A percentile compares a stretch with the other conserved stretches of the same genome.
phyloP scores from a whole-genome alignment of 2,888 invertebrate genomes.

The Drosophila prolongata region DNA sequence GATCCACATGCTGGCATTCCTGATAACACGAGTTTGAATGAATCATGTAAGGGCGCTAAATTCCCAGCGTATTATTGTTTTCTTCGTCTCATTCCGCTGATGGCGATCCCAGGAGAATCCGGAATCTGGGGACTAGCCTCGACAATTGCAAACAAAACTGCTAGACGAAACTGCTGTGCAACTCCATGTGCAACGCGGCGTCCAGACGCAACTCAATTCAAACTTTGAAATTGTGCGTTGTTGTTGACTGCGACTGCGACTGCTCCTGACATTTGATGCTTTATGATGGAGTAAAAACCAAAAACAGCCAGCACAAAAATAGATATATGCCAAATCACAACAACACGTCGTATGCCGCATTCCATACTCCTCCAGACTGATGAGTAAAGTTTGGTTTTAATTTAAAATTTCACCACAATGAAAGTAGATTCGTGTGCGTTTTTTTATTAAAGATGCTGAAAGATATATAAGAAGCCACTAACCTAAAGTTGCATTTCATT shows the following conservation, averaged over 20 bases:
- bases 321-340: constrained; percentile 52
- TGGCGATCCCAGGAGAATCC: constrained; percentile 10
- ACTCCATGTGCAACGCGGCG: constrained; percentile 13
- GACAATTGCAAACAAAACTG: constrained; percentile 21
- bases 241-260: constrained; percentile 62
- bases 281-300: constrained; percentile 70
- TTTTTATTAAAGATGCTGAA: background rate
- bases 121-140: constrained; percentile 18
- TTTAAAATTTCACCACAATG: constrained; percentile 49
- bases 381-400: constrained; percentile 72
- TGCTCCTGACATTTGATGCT: constrained; percentile 55
- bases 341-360: constrained; percentile 34
- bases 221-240: constrained; percentile 71
- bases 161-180: constrained; percentile 15
- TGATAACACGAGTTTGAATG: constrained; percentile 5
- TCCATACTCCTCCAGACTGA: constrained; percentile 30
- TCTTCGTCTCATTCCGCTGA: constrained; percentile 8
- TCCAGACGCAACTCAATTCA: constrained; percentile 72
- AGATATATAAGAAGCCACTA: background rate
- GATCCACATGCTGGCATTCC: background rate
- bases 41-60: constrained; percentile 29
- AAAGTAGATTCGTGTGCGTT: background rate
- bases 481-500: background rate
- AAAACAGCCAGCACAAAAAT: constrained; percentile 34
- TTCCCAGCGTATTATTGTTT: constrained; percentile 14